phyloP scores from a whole-genome alignment of 2,113 vertebrate species.

The Drymodes brunneopygia region DNA sequence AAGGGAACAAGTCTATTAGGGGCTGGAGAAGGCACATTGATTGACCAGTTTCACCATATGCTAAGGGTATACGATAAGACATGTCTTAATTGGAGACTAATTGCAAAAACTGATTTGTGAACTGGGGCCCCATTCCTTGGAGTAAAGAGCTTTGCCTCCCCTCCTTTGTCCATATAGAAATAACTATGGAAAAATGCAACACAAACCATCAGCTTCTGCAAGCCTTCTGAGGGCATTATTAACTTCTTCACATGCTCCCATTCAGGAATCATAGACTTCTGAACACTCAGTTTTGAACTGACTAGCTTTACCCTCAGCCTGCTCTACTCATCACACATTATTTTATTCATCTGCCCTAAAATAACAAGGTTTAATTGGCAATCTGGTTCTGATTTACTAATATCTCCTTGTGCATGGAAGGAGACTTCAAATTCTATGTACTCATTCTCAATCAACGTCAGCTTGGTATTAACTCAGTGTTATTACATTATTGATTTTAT shows the following conservation, averaged over 20 bases:
- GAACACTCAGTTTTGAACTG: not conserved
- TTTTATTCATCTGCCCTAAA: conserved; percentile 39
- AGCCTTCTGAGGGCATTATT: not conserved
- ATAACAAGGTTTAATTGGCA: conserved; percentile 36
- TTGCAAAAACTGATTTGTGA: not conserved
- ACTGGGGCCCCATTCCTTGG: not conserved
- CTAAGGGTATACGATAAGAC: not conserved
- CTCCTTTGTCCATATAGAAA: not conserved
- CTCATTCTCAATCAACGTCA: conserved; percentile 36
- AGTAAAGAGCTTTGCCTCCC: not conserved
- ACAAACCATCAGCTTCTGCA: not conserved
- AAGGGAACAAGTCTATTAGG: not conserved
- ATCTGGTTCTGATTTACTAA: conserved; percentile 40
- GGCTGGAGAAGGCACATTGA: not conserved
- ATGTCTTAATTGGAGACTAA: not conserved
- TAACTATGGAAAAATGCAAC: not conserved
- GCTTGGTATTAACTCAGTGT: conserved; percentile 36
- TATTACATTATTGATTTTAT: conserved; percentile 57
- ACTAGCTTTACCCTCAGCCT: not conserved
- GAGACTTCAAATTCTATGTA: conserved; percentile 36
- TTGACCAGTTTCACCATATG: not conserved
- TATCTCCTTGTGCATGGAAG: conserved; percentile 26
- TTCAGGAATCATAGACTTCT: not conserved
- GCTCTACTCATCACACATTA: not conserved
- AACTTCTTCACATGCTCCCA: not conserved